Evolutionary conservation across 2,888 invertebrate species (phyloP), one percentile per base, ranked within the genome.

Genomic region (Cataglyphis livida): DNA sequence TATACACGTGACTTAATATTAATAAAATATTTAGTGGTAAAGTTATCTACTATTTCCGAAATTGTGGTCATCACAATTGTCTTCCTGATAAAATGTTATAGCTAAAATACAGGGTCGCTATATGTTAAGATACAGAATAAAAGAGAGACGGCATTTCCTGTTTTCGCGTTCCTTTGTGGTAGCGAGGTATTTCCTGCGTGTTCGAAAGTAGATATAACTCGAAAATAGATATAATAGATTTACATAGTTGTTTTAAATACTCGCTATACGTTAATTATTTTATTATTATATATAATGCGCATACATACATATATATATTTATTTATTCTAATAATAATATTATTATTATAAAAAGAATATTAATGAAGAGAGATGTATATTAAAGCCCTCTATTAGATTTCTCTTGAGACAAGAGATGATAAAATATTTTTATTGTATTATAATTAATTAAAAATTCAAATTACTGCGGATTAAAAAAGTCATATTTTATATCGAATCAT

Each of bases 101-200:
- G 65, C 38, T 35, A 3, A 62, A 54, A 41, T 62, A 48, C 35
- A 59, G 25, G 32, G n/a, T 74, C 59, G 71, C 44, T 64, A 38
- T 64, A 64, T 64, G 62, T 32, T 66, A 61, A 38, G 74, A 82
- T 73, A 76, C 73, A 73, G 64, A 65, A 64, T 51, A 79, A 68
- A 54, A 61, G 71, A 35, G 65, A 68, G 66, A n/a, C 21, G 74
- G 82, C 41, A 44, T 86, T 89, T 89, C 85, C 88, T 89, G 88
- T 84, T 89, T 86, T 87, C 81, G 74, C 64, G 73, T 59, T 65
- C 38, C 64, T 79, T 12, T 78, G 84, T 81, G 82, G 88, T 76
- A 62, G 54, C 78, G 41, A 66, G 54, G 71, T 54, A 57, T 83
- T 85, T 88, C 87, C 89, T 87, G 81, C 38, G 48, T 15, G 70